Conservation (phyloP, 2,888 invertebrate genomes). For the Nematopogon swammerdamellus region DNA sequence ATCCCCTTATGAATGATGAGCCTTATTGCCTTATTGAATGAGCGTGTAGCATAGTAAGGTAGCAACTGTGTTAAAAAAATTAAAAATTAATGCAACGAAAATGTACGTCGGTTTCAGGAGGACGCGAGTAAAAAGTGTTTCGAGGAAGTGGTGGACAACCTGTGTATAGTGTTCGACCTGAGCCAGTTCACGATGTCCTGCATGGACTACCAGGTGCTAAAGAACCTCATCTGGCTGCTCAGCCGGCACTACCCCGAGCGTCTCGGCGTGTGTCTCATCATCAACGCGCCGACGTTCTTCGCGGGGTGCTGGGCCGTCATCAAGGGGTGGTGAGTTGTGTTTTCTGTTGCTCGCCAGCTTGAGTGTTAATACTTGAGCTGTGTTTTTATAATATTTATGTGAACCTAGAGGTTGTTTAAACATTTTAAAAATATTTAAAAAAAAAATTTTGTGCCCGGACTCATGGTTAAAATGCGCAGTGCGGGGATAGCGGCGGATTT, state of each 20-base stretch:
- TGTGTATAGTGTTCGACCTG: slow-evolving; percentile 78
- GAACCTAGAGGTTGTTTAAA: too few relatives aligned
- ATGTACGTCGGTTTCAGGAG: slow-evolving; percentile 49
- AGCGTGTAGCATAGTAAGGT: too few relatives aligned
- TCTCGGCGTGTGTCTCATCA: slow-evolving; percentile 70
- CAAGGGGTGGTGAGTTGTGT: slow-evolving; percentile 62
- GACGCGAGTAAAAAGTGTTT: slow-evolving; percentile 74
- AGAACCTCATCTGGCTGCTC: slow-evolving; percentile 75
- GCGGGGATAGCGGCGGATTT: too few relatives aligned
- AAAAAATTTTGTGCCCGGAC: too few relatives aligned
- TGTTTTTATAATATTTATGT: too few relatives aligned
- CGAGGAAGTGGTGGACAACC: slow-evolving; percentile 74
- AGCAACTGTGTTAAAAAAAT: too few relatives aligned
- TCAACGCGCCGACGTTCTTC: slow-evolving; percentile 72
- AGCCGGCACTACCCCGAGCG: slow-evolving; percentile 77
- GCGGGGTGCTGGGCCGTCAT: slow-evolving; percentile 77
- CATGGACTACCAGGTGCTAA: slow-evolving; percentile 79
- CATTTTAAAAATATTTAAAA: too few relatives aligned
- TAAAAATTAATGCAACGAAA: too few relatives aligned
- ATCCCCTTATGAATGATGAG: too few relatives aligned
- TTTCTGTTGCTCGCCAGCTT: slow-evolving; percentile 2
- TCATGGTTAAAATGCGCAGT: too few relatives aligned
- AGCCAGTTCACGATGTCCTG: slow-evolving; percentile 69
- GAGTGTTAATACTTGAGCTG: too few relatives aligned
- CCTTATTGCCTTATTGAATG: too few relatives aligned